Evolutionary conservation across 2,113 vertebrate genomes (phyloP), one percentile per base, ranked within the genome.

Genomic region (Cheirogaleus medius): DNA sequence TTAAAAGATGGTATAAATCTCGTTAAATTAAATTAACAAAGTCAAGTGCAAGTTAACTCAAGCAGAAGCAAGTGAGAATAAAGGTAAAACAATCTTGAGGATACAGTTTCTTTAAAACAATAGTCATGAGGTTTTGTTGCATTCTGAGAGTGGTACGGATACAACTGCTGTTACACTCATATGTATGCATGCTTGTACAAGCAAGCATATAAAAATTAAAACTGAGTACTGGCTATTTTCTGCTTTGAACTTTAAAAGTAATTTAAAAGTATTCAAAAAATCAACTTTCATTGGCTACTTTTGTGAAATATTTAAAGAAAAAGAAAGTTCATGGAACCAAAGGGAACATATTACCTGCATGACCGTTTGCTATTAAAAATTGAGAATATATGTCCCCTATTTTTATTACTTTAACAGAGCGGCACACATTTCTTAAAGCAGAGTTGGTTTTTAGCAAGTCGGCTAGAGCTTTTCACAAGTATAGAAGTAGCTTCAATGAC

Each of bases 331-430:
- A 4, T 96, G 91, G 96, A 97, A 95, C 92, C 97, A 97, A 98
- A 98, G 86, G 82, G 96, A 86, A 91, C 96, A 95, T 95, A 93
- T 96, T 98, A 94, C 97, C 98, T 98, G 83, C 25, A 96, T 97
- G 95, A 96, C 95, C 94, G 97, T 97, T 97, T 98, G 90, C 93
- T 98, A 94, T 97, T 98, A 98, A 96, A 98, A 93, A 94, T 98
- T 92, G 82, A 94, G 87, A 97, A 95, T 77, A 77, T 49, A 63
- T 94, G 96, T 84, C 87, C 96, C 69, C 17, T 74, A 86, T 98
- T 97, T 97, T 94, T 94, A 97, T n/a, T 6, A n/a, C 0, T 87
- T 84, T 93, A 96, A 91, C 84, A 97, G 84, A 78, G 71, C 92
- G 87, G 34, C 86, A 0, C 85, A 78, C 60, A 39, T 94, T 98